Evolutionary conservation across 2,113 vertebrate species (phyloP).

Genomic region (Mungos mungo): DNA sequence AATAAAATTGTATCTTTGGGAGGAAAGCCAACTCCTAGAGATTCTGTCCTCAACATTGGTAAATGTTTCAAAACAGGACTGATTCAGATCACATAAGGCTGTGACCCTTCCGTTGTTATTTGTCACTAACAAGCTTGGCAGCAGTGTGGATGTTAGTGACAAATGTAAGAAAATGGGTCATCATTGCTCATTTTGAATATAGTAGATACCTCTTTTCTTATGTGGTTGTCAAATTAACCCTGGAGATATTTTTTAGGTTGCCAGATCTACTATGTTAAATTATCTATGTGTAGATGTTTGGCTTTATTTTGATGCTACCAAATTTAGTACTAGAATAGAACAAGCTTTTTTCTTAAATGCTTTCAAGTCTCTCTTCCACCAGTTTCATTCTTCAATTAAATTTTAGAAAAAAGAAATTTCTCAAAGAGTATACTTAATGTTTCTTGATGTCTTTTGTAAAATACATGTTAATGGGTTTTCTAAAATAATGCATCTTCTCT

Average conservation of each 20-base stretch:
- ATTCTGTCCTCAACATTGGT: background rate
- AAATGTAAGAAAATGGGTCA: background rate
- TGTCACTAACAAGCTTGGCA: background rate
- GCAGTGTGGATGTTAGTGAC: background rate
- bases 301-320: slow-evolving; percentile 2
- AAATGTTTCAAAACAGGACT: background rate
- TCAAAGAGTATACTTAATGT: background rate
- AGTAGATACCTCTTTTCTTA: background rate
- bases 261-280: background rate
- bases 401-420: background rate
- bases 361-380: background rate
- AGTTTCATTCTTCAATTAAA: background rate
- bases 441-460: background rate
- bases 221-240: background rate
- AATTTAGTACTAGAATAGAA: background rate
- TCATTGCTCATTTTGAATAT: background rate
- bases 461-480: background rate
- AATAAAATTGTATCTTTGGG: background rate
- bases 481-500: background rate
- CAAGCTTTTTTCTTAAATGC: background rate
- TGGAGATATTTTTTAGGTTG: background rate
- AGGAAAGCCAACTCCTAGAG: background rate
- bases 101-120: background rate
- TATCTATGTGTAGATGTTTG: background rate
- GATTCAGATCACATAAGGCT: background rate